Conservation (phyloP, 2,888 invertebrate genomes). For the Thera obeliscata region DNA sequence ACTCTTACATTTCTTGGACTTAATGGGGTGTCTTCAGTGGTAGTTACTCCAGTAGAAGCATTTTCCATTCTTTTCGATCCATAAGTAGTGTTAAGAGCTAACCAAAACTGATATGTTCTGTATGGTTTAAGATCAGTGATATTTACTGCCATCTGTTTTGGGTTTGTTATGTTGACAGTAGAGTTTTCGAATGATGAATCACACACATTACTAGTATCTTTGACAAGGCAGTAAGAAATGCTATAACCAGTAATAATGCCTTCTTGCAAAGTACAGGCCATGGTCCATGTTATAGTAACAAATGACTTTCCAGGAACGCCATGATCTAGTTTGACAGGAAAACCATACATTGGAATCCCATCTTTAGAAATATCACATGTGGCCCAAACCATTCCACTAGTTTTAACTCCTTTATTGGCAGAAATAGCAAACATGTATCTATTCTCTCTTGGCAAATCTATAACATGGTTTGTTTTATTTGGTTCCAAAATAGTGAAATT, state of each 20-base stretch:
- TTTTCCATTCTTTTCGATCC: slow-evolving; percentile 70
- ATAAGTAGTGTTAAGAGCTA: slow-evolving; percentile 84
- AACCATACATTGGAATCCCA: slow-evolving; percentile 82
- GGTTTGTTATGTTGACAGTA: slow-evolving; percentile 66
- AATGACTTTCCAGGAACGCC: slow-evolving; percentile 67
- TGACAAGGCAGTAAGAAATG: slow-evolving; percentile 89
- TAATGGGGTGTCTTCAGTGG: slow-evolving; percentile 87
- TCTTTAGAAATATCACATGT: slow-evolving; percentile 85
- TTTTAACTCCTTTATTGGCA: slow-evolving; percentile 87
- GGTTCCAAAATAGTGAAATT: slow-evolving; percentile 69
- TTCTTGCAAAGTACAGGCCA: slow-evolving; percentile 89
- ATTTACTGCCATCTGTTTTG: slow-evolving; percentile 79
- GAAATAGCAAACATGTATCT: slow-evolving; percentile 92
- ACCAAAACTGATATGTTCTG: slow-evolving; percentile 88
- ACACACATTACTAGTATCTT: slow-evolving; percentile 82
- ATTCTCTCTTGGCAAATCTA: slow-evolving; percentile 84
- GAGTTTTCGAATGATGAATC: slow-evolving; percentile 71
- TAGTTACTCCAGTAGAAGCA: slow-evolving; percentile 86
- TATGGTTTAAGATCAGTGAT: slow-evolving; percentile 89
- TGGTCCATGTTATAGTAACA: slow-evolving; percentile 88
- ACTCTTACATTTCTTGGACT: slow-evolving; percentile 84
- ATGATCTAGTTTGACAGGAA: slow-evolving; percentile 65
- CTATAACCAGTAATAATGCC: slow-evolving; percentile 89
- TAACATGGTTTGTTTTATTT: slow-evolving; percentile 78
- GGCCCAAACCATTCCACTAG: slow-evolving; percentile 95